A percentile compares a stretch with the other conserved stretches of the same genome.
phyloP scores from a whole-genome alignment of 2,113 vertebrate genomes.

The Rhea pennata region DNA sequence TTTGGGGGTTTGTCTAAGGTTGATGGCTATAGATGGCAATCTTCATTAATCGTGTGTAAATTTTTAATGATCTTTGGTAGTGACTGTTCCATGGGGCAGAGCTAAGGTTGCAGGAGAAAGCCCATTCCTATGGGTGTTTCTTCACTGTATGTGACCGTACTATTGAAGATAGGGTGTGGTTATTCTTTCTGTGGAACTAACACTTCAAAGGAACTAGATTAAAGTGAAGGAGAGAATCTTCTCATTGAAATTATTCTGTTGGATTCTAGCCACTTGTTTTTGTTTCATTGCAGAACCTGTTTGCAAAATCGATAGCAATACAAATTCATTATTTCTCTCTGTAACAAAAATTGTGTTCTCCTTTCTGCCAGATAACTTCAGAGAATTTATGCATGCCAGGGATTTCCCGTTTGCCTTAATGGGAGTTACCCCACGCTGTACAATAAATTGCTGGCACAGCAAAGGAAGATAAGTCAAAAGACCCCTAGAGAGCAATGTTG shows the following conservation, averaged over 20 bases:
- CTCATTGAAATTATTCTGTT: background rate
- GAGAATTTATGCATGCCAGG: background rate
- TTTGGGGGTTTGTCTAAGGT: background rate
- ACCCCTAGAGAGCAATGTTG: constrained; percentile 32
- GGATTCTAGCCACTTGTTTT: background rate
- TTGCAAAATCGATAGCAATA: rapidly evolving
- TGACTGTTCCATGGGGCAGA: background rate
- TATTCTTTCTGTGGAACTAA: background rate
- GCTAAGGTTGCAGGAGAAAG: background rate
- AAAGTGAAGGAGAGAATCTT: background rate
- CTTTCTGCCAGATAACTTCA: background rate
- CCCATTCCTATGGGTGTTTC: background rate
- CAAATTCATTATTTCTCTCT: background rate
- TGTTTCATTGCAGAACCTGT: background rate
- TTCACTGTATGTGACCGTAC: background rate
- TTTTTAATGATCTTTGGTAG: background rate
- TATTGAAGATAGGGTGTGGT: rapidly evolving
- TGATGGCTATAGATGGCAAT: background rate
- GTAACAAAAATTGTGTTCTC: background rate
- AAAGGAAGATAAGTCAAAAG: constrained; percentile 22
- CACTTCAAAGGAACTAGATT: background rate
- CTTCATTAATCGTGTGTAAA: background rate
- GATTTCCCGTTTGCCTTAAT: constrained; percentile 31
- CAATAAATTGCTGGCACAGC: background rate
- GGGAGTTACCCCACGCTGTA: background rate